Conservation (phyloP, 2,797 vertebrate genomes). For the Semotilus atromaculatus region DNA sequence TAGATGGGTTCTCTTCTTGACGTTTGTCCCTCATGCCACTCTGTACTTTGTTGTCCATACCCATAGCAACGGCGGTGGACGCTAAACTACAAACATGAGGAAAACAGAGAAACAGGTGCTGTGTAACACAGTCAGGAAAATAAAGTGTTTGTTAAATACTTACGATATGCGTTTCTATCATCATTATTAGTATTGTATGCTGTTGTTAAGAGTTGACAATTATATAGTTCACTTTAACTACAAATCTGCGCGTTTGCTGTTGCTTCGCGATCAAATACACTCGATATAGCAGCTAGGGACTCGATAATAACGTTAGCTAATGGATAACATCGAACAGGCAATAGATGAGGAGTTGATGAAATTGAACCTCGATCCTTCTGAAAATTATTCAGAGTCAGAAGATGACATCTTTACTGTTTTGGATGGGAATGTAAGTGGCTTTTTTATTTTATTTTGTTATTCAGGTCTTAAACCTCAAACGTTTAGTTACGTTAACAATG, state of each 20-base stretch:
- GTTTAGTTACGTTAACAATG: too few species aligned
- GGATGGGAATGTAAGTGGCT: slow-evolving; percentile 41
- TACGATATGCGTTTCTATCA: background rate
- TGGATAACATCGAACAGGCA: slow-evolving; percentile 66
- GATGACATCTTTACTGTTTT: slow-evolving; percentile 54
- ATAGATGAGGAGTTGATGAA: slow-evolving; percentile 75
- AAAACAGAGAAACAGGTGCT: background rate
- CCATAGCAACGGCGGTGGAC: slow-evolving; percentile 66
- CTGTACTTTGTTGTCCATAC: slow-evolving; percentile 64
- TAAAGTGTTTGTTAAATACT: background rate
- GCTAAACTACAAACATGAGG: background rate
- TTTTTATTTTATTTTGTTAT: background rate
- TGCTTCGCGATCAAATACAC: background rate
- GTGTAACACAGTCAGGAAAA: background rate
- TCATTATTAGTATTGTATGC: background rate
- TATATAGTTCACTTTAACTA: background rate
- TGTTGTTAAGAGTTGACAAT: background rate
- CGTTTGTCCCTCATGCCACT: slow-evolving; percentile 58
- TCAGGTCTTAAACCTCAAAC: background rate
- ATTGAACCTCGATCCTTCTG: slow-evolving; percentile 68
- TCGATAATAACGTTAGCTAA: background rate
- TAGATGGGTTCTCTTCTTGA: background rate
- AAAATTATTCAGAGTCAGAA: slow-evolving; percentile 62
- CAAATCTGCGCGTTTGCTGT: background rate
- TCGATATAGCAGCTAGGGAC: background rate